phyloP scores from a whole-genome alignment of 2,888 invertebrate genomes.

The Zygogramma bicolorata region DNA sequence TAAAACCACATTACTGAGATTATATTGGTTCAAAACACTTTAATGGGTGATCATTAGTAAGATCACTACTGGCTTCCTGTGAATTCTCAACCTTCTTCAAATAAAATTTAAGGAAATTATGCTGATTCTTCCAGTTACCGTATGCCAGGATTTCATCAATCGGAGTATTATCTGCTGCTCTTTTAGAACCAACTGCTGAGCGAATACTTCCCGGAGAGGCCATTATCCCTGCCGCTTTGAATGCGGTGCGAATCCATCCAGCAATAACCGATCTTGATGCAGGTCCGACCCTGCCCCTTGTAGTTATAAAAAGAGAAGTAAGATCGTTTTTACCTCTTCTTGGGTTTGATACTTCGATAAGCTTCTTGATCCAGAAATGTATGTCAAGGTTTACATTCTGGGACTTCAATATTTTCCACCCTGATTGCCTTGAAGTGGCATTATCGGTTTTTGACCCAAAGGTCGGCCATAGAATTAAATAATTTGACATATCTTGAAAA shows the following conservation, averaged over 20 bases:
- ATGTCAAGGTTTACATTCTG: neutral
- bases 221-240: neutral
- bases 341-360: neutral
- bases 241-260: neutral
- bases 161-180: neutral
- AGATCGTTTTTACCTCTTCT: neutral
- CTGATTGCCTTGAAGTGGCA: neutral
- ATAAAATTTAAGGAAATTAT: constrained; percentile 2
- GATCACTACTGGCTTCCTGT: too few species aligned
- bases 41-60: too few species aligned
- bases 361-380: neutral
- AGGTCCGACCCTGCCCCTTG: neutral
- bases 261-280: constrained; percentile 11
- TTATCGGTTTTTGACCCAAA: constrained; percentile 15
- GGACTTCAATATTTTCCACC: neutral
- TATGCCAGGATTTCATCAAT: neutral
- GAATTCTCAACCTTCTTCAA: neutral
- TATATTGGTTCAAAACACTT: too few species aligned
- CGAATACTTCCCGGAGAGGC: constrained; percentile 6
- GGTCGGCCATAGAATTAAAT: neutral
- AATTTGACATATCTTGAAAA: neutral
- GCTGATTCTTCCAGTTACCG: neutral
- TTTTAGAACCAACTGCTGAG: constrained; percentile 1
- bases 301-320: constrained; percentile 9
- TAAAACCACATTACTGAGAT: too few species aligned